Evolutionary conservation across 1,140 invertebrate species (phyloP).

Genomic region (Pararge aegeria): DNA sequence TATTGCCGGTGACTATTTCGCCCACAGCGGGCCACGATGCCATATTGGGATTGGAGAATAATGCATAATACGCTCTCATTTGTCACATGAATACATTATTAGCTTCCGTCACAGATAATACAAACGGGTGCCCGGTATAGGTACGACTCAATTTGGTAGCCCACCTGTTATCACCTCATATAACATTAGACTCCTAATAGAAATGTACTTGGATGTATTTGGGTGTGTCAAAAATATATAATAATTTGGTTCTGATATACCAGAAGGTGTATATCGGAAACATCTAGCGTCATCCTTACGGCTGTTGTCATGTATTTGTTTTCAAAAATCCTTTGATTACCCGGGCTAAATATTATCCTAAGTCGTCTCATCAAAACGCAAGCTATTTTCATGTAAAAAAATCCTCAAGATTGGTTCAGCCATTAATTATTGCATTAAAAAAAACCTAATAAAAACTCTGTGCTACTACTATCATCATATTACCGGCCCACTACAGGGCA

Average conservation of each 20-base stretch:
- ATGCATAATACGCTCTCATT: slow-evolving; percentile 35
- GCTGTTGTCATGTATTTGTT: no score
- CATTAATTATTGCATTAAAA: no score
- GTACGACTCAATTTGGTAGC: slow-evolving; percentile 28
- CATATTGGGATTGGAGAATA: slow-evolving; percentile 42
- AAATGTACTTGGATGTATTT: slow-evolving; percentile 19
- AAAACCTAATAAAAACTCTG: no score
- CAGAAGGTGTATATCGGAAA: no score
- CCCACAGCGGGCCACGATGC: slow-evolving; percentile 37
- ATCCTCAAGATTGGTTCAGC: no score
- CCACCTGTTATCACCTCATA: slow-evolving; percentile 31
- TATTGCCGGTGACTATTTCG: slow-evolving; percentile 41
- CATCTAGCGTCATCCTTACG: slow-evolving; percentile 10
- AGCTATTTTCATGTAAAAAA: no score
- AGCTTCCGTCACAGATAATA: slow-evolving; percentile 49
- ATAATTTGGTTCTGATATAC: no score
- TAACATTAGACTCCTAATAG: slow-evolving; percentile 2
- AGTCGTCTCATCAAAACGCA: no score
- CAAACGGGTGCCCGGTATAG: slow-evolving; percentile 35
- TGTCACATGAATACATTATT: slow-evolving; percentile 53
- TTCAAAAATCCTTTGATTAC: no score
- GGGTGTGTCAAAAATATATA: slow-evolving; percentile 18
- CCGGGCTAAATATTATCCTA: no score
- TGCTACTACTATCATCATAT: no score
- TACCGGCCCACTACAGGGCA: no score